Base-by-base conservation (phyloP, 2,113 vertebrate genomes). In the Uropsilus gracilis region DNA sequence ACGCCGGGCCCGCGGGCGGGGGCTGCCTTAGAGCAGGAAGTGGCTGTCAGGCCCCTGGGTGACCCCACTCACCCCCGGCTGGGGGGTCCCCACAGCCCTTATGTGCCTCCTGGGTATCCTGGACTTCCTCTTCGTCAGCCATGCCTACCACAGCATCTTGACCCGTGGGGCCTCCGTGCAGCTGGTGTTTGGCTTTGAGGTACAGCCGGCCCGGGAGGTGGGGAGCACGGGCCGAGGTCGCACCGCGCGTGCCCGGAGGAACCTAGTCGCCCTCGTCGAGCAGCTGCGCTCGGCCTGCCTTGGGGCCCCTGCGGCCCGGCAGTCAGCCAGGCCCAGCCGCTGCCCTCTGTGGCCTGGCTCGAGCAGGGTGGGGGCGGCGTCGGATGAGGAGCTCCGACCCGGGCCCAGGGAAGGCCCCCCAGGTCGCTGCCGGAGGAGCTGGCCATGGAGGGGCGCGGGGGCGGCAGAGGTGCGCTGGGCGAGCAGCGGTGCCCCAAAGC, bases 181-280 rank as follows among this genome's bases (percentile, higher is more conserved):
- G 98, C 98, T 99, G 11, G 99, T 99, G 64, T 99, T 99, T 93
- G 99, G 99, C 87, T 99, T 99, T 97, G 99, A 99, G 99, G 99
- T 99, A 97, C 92, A 71, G 55, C 71, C 73, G 69, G 14, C 61
- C 73, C 32, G 71, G 72, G 91, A 50, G 64, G 59, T 22, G 22
- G 59, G 77, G 87, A 44, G 87, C 37, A 42, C 55, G 55, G 86
- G 77, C 84, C 71, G 46, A 55, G 44, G 64, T 78, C 78, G 66
- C 37, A 14, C 44, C 3, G 9, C 61, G 4, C 12, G 24, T 39
- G 66, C 90, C 7, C 32, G n/a, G n/a, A 30, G 89, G 39, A 28
- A 24, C 39, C 55, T 63, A 17, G 3, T 64, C 59, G 17, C 44
- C n/a, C 46, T 46, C 48, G 17, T 8, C 11, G 53, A 66, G 91